These are phyloP conservation scores for Acropora tenuis DNA, from an alignment of 64 coral and sea anemone genomes.

Conservation along the genomic window DNA sequence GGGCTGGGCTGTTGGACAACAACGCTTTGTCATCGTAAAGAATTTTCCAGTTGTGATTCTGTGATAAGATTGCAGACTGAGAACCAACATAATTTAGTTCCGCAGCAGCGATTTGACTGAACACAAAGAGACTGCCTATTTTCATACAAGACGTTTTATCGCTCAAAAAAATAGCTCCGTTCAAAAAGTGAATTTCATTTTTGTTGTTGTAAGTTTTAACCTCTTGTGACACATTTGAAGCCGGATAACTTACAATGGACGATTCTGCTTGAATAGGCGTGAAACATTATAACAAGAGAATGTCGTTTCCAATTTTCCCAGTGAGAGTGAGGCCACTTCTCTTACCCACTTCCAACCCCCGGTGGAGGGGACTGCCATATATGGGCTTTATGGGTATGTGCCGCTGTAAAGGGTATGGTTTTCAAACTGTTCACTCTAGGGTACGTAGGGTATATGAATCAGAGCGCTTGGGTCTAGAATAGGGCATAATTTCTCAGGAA, in stretches of 20 bases:
- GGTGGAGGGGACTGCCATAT: too few species aligned
- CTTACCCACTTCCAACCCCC: neutral
- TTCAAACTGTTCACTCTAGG: too few species aligned
- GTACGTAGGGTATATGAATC: too few species aligned
- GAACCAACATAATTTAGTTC: slow-evolving; percentile 4
- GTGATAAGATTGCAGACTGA: slow-evolving; percentile 1
- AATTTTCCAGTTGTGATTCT: neutral
- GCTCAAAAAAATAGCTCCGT: neutral
- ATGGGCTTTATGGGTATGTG: too few species aligned
- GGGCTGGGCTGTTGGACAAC: neutral
- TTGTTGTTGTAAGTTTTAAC: slow-evolving; percentile 16
- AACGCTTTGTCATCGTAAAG: neutral
- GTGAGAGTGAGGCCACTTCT: too few species aligned
- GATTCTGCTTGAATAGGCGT: neutral
- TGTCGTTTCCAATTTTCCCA: slow-evolving; percentile 2
- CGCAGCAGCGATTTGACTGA: neutral
- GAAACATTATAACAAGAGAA: neutral
- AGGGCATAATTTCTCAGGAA: too few species aligned
- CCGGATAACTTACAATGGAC: neutral
- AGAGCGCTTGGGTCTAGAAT: too few species aligned
- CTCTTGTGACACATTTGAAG: neutral
- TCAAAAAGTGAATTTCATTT: neutral
- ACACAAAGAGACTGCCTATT: too few species aligned
- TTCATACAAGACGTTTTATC: neutral
- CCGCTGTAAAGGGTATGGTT: too few species aligned